These are phyloP conservation scores for Ianthella basta DNA, from an alignment of 37 sponge, comb jelly and placozoan genomes.

Conservation along the genomic window DNA sequence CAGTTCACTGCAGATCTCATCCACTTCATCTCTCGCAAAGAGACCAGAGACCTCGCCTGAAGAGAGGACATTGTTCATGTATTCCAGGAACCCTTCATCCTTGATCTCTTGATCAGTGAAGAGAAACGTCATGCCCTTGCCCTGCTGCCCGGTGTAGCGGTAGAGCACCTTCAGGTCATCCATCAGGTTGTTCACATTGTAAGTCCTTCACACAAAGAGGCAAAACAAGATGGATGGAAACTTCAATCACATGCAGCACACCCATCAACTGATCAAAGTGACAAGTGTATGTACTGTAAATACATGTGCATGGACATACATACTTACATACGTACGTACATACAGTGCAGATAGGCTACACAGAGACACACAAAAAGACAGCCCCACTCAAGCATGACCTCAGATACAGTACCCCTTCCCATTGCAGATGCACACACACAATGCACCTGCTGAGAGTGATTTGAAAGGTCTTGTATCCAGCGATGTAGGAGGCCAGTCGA, in stretches of 20 bases:
- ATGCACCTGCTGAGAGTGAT: conserved; percentile 87
- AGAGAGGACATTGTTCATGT: conserved; percentile 98
- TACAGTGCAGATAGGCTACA: not conserved
- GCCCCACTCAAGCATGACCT: not conserved
- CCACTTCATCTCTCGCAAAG: conserved; percentile 97
- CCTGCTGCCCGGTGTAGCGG: conserved; percentile 86
- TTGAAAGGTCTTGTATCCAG: conserved; percentile 99
- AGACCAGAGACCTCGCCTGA: conserved; percentile 99
- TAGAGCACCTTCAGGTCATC: conserved; percentile 97
- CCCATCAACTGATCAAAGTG: no score
- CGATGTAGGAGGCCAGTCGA: conserved; percentile 97
- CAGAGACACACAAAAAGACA: not conserved
- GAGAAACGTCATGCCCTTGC: conserved; percentile 95
- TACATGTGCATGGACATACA: not conserved
- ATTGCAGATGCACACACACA: not conserved
- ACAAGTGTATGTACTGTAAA: no score
- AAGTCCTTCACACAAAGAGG: conserved; percentile 48
- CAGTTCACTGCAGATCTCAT: conserved; percentile 92
- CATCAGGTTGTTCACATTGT: conserved; percentile 95
- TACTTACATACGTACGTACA: not conserved
- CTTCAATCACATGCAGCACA: no score
- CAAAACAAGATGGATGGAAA: no score
- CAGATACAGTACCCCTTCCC: not conserved
- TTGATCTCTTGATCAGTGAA: conserved; percentile 99
- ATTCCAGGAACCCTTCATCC: conserved; percentile 98